phyloP scores from a whole-genome alignment of 2,113 vertebrate species.

The Menura novaehollandiae region DNA sequence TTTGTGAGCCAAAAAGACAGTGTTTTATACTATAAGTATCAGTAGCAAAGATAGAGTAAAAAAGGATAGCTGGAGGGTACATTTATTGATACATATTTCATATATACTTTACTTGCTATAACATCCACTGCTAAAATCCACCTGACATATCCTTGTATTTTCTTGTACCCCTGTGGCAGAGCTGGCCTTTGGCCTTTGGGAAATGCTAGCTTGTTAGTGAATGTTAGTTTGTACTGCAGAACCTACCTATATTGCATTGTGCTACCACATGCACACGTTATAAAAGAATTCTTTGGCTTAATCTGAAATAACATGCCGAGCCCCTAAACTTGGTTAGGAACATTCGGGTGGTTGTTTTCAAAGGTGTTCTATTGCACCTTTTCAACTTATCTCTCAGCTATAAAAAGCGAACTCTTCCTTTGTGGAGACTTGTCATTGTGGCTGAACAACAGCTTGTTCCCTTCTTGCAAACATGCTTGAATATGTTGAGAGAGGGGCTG shows the following conservation, averaged over 20 bases:
- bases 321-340: not conserved
- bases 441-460: not conserved
- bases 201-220: not conserved
- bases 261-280: not conserved
- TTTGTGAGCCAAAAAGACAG: not conserved
- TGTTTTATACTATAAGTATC: not conserved
- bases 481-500: not conserved
- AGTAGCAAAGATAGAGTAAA: not conserved
- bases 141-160: not conserved
- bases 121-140: not conserved
- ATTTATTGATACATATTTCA: slow-evolving; percentile 16
- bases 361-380: not conserved
- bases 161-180: not conserved
- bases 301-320: not conserved
- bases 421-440: not conserved
- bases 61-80: not conserved
- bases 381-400: not conserved
- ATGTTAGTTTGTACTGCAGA: not conserved
- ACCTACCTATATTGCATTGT: not conserved
- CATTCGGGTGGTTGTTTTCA: not conserved
- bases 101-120: not conserved
- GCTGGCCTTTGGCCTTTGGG: not conserved
- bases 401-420: not conserved
- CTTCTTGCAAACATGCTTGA: not conserved
- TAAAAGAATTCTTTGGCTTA: not conserved